Percentiles rank a stretch among this genome's conserved stretches.
Conservation (phyloP, 2,113 vertebrate genomes). For the Chelonoidis abingdonii region DNA sequence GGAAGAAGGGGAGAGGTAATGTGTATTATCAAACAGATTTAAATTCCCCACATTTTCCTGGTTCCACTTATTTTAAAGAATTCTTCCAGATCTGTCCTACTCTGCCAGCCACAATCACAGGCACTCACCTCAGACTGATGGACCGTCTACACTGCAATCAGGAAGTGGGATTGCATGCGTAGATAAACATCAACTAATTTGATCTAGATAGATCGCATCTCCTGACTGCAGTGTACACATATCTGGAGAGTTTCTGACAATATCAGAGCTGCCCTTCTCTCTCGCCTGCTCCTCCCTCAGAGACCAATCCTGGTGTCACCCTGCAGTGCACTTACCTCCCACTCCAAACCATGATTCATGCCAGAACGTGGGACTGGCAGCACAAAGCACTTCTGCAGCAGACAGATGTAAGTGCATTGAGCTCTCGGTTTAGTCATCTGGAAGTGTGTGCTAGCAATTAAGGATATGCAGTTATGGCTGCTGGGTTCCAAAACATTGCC, state of each 20-base stretch:
- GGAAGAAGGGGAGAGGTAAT: background rate
- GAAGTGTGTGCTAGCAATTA: rapidly evolving
- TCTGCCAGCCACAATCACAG: background rate
- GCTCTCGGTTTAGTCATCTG: background rate
- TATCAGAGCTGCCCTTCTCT: background rate
- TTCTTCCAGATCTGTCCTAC: background rate
- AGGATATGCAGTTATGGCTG: background rate
- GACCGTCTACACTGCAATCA: background rate
- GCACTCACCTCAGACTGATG: rapidly evolving
- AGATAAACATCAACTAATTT: background rate
- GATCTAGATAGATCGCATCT: background rate
- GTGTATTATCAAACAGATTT: background rate
- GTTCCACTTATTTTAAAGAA: background rate
- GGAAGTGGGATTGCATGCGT: background rate
- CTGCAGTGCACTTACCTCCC: background rate
- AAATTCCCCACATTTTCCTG: background rate
- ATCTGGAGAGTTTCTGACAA: background rate
- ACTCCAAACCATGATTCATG: background rate
- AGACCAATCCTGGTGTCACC: background rate
- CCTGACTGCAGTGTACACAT: too few species aligned
- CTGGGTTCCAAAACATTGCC: background rate
- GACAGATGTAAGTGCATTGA: background rate
- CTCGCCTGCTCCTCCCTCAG: background rate
- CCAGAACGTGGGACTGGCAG: background rate
- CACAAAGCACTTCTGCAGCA: background rate